Percentiles rank a stretch among this genome's conserved stretches.
These are phyloP conservation scores for Noctua janthe DNA, from an alignment of 2,888 invertebrate species.

Conservation along the genomic window DNA sequence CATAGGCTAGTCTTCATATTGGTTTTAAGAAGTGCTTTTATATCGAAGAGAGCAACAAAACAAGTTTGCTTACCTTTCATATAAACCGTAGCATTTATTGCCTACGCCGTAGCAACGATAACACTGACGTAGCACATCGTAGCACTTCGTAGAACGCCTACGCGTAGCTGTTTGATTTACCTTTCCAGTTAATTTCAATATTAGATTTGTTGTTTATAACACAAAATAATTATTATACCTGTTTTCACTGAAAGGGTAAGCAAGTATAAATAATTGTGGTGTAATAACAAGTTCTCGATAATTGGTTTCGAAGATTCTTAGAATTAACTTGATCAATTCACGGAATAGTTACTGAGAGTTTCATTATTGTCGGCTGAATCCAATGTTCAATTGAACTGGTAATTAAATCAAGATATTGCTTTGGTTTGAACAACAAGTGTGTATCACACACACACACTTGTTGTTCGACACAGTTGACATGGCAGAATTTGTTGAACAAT, in stretches of 20 bases:
- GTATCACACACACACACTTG: neutral
- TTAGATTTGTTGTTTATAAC: neutral
- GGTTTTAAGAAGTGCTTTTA: neutral
- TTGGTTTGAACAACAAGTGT: neutral
- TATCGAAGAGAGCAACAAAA: neutral
- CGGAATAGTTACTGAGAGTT: constrained; percentile 9
- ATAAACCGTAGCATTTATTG: constrained; percentile 28
- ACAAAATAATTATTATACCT: constrained; percentile 2
- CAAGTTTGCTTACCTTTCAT: constrained; percentile 1
- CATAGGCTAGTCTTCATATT: neutral
- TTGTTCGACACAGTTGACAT: neutral
- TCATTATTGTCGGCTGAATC: neutral
- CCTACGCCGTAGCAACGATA: constrained; percentile 45
- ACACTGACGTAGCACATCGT: constrained; percentile 49
- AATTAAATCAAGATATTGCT: neutral
- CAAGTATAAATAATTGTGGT: constrained; percentile 4
- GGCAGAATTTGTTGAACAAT: no score
- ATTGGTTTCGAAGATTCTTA: neutral
- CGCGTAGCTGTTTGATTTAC: constrained; percentile 28
- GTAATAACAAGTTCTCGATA: neutral
- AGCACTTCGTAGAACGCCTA: constrained; percentile 47
- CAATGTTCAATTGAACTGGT: neutral
- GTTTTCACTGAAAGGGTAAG: neutral
- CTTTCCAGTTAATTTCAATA: constrained; percentile 25
- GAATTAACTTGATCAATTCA: neutral